A percentile compares a stretch with the other conserved stretches of the same genome.
These are phyloP conservation scores for Trilocha varians DNA, from an alignment of 2,888 invertebrate genomes.

Conservation along the genomic window DNA sequence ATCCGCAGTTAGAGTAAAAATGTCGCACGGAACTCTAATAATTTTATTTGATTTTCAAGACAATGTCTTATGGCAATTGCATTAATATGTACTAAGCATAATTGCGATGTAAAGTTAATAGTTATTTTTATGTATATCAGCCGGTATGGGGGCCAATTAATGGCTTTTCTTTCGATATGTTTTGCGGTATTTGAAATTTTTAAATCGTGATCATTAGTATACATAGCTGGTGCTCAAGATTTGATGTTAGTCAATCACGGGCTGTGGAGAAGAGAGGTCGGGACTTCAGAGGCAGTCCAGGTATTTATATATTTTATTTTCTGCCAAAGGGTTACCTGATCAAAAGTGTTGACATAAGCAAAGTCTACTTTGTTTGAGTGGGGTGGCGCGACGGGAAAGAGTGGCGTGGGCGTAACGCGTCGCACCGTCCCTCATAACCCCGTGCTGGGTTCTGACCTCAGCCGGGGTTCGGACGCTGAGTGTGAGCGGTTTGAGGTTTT, in stretches of 20 bases:
- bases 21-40: neutral
- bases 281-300: neutral
- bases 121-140: conserved; percentile 7
- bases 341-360: too few relatives aligned
- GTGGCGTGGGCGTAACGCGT: too few relatives aligned
- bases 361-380: too few relatives aligned
- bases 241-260: conserved; percentile 2
- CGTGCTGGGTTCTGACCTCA: too few relatives aligned
- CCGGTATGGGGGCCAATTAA: neutral
- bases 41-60: conserved; percentile 2
- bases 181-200: conserved; percentile 3
- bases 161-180: conserved; percentile 5
- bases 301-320: neutral
- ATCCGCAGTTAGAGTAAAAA: too few relatives aligned
- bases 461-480: too few relatives aligned
- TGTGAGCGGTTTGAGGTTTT: too few relatives aligned
- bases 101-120: conserved; percentile 2
- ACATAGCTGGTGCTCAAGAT: neutral
- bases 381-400: too few relatives aligned
- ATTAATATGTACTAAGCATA: conserved; percentile 4
- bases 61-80: conserved; percentile 1
- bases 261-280: neutral
- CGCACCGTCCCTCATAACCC: too few relatives aligned
- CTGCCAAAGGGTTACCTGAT: too few relatives aligned
- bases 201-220: neutral